These are phyloP conservation scores for Cercocebus atys DNA, from an alignment of 2,113 vertebrate genomes.

Conservation along the genomic window DNA sequence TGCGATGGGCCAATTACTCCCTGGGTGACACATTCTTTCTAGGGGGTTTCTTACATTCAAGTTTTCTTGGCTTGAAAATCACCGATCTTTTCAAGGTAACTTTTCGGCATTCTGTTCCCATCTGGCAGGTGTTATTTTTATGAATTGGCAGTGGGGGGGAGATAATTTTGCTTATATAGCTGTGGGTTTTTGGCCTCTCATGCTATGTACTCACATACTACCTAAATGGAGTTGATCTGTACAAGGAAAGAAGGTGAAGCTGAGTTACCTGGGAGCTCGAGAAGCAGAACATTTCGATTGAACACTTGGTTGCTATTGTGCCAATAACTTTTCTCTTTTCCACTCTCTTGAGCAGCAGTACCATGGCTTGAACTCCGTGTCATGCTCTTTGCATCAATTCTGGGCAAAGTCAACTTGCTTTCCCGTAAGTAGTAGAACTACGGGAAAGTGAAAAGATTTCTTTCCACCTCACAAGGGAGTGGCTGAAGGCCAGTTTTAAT, in stretches of 20 bases:
- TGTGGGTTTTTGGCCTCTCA: not conserved
- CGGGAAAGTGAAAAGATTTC: not conserved
- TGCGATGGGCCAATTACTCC: not conserved
- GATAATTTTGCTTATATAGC: not conserved
- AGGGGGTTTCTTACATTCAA: not conserved
- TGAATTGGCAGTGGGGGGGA: not conserved
- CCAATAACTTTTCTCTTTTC: not conserved
- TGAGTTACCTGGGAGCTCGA: not conserved
- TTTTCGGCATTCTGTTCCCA: not conserved
- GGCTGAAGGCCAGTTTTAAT: not conserved
- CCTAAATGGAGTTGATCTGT: not conserved
- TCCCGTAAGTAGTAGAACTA: not conserved
- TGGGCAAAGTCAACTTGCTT: not conserved
- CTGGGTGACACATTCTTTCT: not conserved
- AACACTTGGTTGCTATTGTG: not conserved
- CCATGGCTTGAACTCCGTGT: too few species aligned
- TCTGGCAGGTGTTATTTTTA: not conserved
- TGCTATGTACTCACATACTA: not conserved
- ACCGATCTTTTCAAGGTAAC: not conserved
- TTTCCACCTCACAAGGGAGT: not conserved
- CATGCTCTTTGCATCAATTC: too few species aligned
- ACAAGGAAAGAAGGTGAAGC: not conserved
- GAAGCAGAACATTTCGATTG: too few species aligned
- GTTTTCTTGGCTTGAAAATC: not conserved
- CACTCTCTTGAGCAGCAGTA: not conserved